phyloP scores from a whole-genome alignment of 2,113 vertebrate genomes.

The Colinus virginianus region DNA sequence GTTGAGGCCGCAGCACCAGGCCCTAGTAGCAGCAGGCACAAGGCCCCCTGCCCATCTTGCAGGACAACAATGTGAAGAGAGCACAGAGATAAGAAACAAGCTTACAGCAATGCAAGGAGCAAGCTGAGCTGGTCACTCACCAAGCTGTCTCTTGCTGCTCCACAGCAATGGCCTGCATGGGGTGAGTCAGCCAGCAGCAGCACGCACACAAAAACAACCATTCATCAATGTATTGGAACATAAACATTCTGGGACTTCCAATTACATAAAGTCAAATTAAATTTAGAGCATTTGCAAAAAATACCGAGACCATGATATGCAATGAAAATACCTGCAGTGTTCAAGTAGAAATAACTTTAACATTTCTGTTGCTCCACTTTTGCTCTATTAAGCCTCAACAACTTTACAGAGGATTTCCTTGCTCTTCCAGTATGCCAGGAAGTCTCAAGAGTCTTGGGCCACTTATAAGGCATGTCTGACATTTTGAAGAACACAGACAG shows the following conservation, averaged over 20 bases:
- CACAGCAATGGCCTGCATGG: background rate
- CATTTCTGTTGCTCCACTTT: background rate
- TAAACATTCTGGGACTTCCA: background rate
- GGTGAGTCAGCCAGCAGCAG: background rate
- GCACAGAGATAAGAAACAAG: rapidly evolving
- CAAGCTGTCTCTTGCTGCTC: background rate
- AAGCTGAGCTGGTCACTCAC: background rate
- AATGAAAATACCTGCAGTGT: background rate
- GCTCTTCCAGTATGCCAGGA: background rate
- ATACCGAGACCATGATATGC: background rate
- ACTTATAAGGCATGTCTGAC: background rate
- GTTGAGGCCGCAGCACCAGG: background rate
- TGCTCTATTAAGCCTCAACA: background rate
- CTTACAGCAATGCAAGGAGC: background rate
- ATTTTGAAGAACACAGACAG: background rate
- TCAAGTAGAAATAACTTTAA: background rate
- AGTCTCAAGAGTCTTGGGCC: background rate
- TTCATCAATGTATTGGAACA: background rate
- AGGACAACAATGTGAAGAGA: background rate
- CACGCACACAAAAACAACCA: background rate
- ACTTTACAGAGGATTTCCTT: background rate
- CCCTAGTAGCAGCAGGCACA: background rate
- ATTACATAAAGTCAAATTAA: background rate
- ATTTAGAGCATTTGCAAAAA: background rate
- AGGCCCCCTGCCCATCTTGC: background rate